Evolutionary conservation across 2,113 vertebrate species (phyloP).

Genomic region (Holacanthus passer): DNA sequence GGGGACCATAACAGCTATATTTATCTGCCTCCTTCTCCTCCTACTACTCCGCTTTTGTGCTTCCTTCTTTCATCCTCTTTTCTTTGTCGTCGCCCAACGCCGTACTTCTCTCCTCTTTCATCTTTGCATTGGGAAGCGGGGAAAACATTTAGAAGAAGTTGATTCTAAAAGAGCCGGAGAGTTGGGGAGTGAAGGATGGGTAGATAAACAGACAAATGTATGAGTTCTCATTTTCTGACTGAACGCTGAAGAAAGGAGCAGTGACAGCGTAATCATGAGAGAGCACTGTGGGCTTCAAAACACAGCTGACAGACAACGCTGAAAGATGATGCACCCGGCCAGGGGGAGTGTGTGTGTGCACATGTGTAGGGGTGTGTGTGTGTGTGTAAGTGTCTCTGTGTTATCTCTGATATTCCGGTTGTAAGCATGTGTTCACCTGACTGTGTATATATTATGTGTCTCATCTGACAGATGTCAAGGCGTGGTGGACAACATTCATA

Average conservation of each 20-base stretch:
- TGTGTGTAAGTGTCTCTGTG: conserved; percentile 11
- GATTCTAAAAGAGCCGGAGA: conserved; percentile 28
- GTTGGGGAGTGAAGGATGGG: conserved; percentile 25
- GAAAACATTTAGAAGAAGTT: conserved; percentile 48
- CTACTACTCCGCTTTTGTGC: conserved; percentile 53
- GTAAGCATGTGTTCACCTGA: conserved; percentile 33
- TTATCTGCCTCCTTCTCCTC: conserved; percentile 66
- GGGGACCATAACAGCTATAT: conserved; percentile 61
- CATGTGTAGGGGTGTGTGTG: not conserved
- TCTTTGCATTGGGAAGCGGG: conserved; percentile 24
- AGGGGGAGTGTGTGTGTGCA: conserved; percentile 3
- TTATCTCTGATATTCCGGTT: conserved; percentile 18
- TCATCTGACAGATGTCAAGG: conserved; percentile 54
- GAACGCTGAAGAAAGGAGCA: conserved; percentile 67
- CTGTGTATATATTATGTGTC: conserved; percentile 40
- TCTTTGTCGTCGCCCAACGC: conserved; percentile 7
- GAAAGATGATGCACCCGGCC: conserved; percentile 58
- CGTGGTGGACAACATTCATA: conserved; percentile 47
- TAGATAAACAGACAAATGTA: conserved; percentile 62
- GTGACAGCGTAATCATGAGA: conserved; percentile 77
- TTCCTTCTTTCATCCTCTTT: conserved; percentile 47
- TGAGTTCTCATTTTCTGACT: conserved; percentile 66
- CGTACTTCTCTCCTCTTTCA: conserved; percentile 36
- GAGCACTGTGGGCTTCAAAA: conserved; percentile 63
- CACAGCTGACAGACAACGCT: conserved; percentile 61